These are phyloP conservation scores for Mycalesis mineus DNA, from an alignment of 2,888 invertebrate species.

Conservation along the genomic window DNA sequence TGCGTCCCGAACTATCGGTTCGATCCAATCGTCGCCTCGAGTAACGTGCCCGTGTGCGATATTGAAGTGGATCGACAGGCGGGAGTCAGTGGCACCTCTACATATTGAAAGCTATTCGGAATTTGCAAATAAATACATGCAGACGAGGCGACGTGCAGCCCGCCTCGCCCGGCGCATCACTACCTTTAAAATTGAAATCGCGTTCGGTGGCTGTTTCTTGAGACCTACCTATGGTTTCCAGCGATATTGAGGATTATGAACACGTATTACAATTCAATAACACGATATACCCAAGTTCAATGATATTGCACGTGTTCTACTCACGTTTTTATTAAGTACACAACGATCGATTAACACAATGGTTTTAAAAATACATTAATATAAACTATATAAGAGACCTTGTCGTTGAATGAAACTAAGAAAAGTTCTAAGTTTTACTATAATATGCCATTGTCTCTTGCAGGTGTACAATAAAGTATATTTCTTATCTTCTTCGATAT, in stretches of 20 bases:
- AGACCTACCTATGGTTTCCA: slow-evolving; percentile 49
- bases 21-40: slow-evolving; percentile 65
- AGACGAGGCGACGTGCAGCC: slow-evolving; percentile 51
- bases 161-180: slow-evolving; percentile 52
- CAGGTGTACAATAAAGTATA: no score
- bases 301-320: not conserved
- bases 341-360: not conserved
- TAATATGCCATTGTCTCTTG: no score
- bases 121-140: slow-evolving; percentile 76
- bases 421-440: no score
- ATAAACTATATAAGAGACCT: not conserved
- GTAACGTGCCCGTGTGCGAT: slow-evolving; percentile 68
- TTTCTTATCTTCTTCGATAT: no score
- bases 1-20: slow-evolving; percentile 43
- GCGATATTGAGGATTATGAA: slow-evolving; percentile 39
- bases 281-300: slow-evolving; percentile 18
- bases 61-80: slow-evolving; percentile 74
- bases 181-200: slow-evolving; percentile 69
- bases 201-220: slow-evolving; percentile 55
- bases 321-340: not conserved
- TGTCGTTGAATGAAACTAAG: no score
- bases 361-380: no score
- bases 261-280: slow-evolving; percentile 20
- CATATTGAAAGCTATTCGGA: slow-evolving; percentile 75
- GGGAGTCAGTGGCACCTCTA: slow-evolving; percentile 68